Evolutionary conservation across 64 coral and sea anemone species (phyloP), one percentile per base, ranked within the genome.

Genomic region (Pocillopora verrucosa): DNA sequence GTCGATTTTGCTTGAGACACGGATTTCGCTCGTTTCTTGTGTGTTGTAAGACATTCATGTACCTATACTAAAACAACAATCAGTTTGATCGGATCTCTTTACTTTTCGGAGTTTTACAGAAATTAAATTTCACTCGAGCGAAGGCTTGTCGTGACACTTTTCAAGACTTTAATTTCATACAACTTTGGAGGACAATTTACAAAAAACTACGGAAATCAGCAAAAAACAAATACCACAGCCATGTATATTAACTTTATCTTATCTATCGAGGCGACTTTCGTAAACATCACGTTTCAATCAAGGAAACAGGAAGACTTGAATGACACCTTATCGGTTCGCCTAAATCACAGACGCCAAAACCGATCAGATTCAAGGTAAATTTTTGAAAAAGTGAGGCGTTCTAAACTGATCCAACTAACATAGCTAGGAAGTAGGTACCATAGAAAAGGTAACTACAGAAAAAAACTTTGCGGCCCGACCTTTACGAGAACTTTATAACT

Each of bases 311-410:
- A 78, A 60, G 76, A 78, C 41, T 78, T 78, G 56, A 78, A 59
- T 78, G 76, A 58, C 76, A 36, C 78, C 78, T 36, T 81, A 62
- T 81, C 51, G 78, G n/a, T 81, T 61, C 58, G 78, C 59, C 61
- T 64, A 81, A 81, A 58, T 81, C 59, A 81, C 78, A 81, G 58
- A 62, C 78, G 34, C 78, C 58, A 81, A 81, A 81, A 81, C 78
- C 59, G 78, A 81, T 81, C 78, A 81, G 61, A 81, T 81, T 81
- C 60, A 81, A 35, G 26, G 51, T 81, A 62, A 36, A 81, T 62
- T 81, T 81, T 81, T 81, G 78, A 81, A 81, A 81, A 81, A 81
- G 78, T 81, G 78, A 81, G 58, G 78, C 78, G 59, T 81, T 81
- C 78, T 81, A 61, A 81, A 81, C 59, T 81, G 59, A 62, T 81